A percentile compares a stretch with the other conserved stretches of the same genome.
Evolutionary conservation across 2,797 vertebrate species (phyloP).

Genomic region (Microhierax caerulescens): DNA sequence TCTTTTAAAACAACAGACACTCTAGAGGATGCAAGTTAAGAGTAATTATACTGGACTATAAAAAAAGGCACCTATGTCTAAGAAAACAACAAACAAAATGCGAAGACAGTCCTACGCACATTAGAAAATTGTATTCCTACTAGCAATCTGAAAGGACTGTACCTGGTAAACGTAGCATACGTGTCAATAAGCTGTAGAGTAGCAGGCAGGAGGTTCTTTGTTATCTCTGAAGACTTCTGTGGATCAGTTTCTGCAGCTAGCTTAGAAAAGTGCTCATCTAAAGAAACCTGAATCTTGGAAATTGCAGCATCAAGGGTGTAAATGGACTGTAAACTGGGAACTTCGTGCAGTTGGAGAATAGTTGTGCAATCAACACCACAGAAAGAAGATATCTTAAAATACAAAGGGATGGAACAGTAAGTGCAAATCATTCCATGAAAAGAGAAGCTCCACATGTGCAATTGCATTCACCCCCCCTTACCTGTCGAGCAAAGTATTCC

Average conservation of each 20-base stretch:
- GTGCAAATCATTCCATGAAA: neutral
- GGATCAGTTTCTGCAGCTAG: conserved; percentile 90
- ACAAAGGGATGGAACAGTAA: neutral
- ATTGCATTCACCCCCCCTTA: conserved; percentile 21
- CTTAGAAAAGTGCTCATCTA: conserved; percentile 96
- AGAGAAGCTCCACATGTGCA: rapidly evolving
- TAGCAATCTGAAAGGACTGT: neutral
- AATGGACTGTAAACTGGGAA: conserved; percentile 94
- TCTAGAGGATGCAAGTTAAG: neutral
- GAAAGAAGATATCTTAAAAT: conserved; percentile 91
- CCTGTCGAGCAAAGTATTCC: conserved; percentile 96
- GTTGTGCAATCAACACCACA: conserved; percentile 87
- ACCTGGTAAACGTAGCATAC: conserved; percentile 94
- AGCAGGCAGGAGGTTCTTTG: conserved; percentile 94
- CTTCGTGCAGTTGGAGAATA: conserved; percentile 88
- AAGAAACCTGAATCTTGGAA: conserved; percentile 96
- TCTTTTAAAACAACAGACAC: neutral
- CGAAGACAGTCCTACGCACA: neutral
- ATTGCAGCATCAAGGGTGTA: conserved; percentile 96
- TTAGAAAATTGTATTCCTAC: neutral
- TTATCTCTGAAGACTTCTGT: conserved; percentile 91
- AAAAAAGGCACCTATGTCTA: neutral
- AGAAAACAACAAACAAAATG: neutral
- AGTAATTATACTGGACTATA: neutral
- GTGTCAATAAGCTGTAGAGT: conserved; percentile 92